phyloP scores from a whole-genome alignment of 2,113 vertebrate genomes.

The Pristiophorus japonicus region DNA sequence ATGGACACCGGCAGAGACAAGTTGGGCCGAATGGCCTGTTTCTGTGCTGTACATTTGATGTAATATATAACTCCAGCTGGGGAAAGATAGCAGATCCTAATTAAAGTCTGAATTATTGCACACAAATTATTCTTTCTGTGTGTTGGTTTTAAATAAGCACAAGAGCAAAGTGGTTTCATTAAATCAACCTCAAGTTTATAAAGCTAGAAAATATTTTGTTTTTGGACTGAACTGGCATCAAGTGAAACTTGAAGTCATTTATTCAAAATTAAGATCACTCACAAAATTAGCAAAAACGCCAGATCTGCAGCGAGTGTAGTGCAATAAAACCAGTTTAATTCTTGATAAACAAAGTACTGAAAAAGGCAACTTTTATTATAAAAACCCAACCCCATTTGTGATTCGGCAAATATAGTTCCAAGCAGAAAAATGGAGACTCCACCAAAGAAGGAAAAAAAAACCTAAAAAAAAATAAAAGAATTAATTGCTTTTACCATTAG shows the following conservation, averaged over 20 bases:
- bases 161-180: not conserved
- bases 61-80: too few relatives aligned
- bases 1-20: too few relatives aligned
- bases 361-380: slow-evolving; percentile 71
- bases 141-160: not conserved
- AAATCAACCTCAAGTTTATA: not conserved
- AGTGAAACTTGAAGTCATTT: not conserved
- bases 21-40: too few relatives aligned
- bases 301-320: not conserved
- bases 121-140: not conserved
- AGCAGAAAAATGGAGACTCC: slow-evolving; percentile 41
- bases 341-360: slow-evolving; percentile 47
- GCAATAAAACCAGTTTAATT: slow-evolving; percentile 35
- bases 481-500: slow-evolving; percentile 47
- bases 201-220: not conserved
- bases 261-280: slow-evolving; percentile 10
- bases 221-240: not conserved
- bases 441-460: slow-evolving; percentile 14
- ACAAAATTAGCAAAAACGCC: not conserved
- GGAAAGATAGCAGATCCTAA: not conserved
- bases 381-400: slow-evolving; percentile 57
- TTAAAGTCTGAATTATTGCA: not conserved
- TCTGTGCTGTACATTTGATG: too few relatives aligned
- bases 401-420: slow-evolving; percentile 46
- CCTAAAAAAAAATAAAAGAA: slow-evolving; percentile 37